A percentile compares a stretch with the other conserved stretches of the same genome.
These are phyloP conservation scores for Endomychus coccineus DNA, from an alignment of 2,888 invertebrate species.

Conservation along the genomic window DNA sequence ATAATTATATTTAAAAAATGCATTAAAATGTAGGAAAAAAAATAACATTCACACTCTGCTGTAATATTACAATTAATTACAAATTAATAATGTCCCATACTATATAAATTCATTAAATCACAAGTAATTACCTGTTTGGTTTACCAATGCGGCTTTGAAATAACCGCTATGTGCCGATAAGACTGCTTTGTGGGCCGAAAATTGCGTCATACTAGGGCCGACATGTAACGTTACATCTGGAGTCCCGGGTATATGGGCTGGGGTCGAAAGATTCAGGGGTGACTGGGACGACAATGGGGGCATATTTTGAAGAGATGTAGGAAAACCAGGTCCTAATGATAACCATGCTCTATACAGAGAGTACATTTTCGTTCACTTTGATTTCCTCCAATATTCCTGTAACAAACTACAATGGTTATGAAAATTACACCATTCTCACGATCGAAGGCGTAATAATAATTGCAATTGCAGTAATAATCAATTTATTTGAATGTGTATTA, in stretches of 20 bases:
- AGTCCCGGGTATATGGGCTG: conserved; percentile 24
- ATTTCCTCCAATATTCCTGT: no score
- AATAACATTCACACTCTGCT: no score
- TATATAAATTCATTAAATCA: no score
- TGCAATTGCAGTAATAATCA: no score
- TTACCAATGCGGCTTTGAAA: conserved; percentile 55
- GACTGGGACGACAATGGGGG: conserved; percentile 8
- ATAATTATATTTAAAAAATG: no score
- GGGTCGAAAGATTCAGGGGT: conserved; percentile 2
- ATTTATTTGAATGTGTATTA: no score
- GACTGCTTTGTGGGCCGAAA: conserved; percentile 60
- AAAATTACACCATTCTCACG: no score
- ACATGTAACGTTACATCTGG: conserved; percentile 60
- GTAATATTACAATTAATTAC: no score
- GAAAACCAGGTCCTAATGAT: conserved; percentile 32
- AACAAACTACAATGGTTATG: no score
- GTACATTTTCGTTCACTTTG: conserved; percentile 35
- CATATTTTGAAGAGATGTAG: conserved; percentile 19
- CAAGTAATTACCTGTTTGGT: conserved; percentile 37
- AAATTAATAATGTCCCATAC: no score
- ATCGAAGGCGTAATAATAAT: no score
- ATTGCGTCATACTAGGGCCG: conserved; percentile 55
- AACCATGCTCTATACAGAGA: conserved; percentile 46
- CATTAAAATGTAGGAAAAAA: no score
- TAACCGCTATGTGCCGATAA: conserved; percentile 64